Evolutionary conservation across 2,888 invertebrate species (phyloP).

Genomic region (Dryobota labecula): DNA sequence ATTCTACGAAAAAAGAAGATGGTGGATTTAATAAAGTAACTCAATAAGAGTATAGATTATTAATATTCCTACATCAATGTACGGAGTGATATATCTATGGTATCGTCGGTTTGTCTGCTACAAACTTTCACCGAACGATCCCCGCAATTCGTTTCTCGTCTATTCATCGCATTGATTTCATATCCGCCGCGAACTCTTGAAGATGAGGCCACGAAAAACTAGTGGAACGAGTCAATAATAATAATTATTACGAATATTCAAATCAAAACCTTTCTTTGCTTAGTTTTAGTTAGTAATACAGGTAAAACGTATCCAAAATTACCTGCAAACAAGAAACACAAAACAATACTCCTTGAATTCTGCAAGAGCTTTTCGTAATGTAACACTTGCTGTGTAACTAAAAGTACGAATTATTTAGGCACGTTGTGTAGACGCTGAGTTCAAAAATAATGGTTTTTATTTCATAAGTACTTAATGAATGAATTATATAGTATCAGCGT

Average conservation of each 20-base stretch:
- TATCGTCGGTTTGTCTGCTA: conserved; percentile 75
- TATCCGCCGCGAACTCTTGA: conserved; percentile 78
- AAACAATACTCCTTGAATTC: neutral
- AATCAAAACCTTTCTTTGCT: neutral
- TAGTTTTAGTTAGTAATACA: neutral
- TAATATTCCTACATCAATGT: conserved; percentile 58
- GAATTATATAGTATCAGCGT: no score
- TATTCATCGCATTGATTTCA: conserved; percentile 88
- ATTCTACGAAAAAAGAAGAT: neutral
- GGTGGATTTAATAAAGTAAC: neutral
- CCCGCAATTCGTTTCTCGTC: conserved; percentile 86
- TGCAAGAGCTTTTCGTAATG: neutral
- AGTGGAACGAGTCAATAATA: conserved; percentile 11
- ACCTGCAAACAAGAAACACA: neutral
- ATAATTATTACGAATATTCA: no score
- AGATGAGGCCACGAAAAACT: conserved; percentile 68
- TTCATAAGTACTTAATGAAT: neutral
- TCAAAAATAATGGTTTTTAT: neutral
- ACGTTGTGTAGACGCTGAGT: neutral
- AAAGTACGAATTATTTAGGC: neutral
- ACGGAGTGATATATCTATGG: conserved; percentile 63
- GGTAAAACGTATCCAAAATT: neutral
- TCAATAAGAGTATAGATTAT: neutral
- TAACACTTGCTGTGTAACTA: neutral
- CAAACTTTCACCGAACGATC: conserved; percentile 81